phyloP scores from a whole-genome alignment of 2,113 vertebrate species.

The Cyprinodon tularosa region DNA sequence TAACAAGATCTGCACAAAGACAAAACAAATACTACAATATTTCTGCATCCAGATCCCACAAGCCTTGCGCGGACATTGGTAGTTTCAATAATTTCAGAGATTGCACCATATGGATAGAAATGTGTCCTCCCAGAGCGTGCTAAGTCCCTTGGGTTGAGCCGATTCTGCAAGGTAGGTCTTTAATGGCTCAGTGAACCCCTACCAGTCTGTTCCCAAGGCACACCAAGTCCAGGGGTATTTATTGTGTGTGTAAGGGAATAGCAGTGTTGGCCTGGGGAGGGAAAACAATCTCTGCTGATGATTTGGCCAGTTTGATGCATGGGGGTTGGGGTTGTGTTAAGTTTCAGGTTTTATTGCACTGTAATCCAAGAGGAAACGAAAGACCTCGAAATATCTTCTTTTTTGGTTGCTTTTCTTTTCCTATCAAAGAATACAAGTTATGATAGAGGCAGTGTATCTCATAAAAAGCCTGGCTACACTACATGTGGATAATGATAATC shows the following conservation, averaged over 20 bases:
- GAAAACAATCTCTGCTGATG: constrained; percentile 11
- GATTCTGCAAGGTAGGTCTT: constrained; percentile 69
- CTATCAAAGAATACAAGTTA: constrained; percentile 20
- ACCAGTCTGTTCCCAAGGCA: constrained; percentile 61
- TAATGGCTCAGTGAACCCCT: constrained; percentile 60
- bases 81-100: constrained; percentile 43
- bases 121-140: constrained; percentile 50
- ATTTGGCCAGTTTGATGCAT: constrained; percentile 18
- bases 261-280: neutral
- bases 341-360: constrained; percentile 14
- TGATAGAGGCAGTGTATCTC: constrained; percentile 33
- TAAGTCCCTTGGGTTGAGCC: constrained; percentile 55
- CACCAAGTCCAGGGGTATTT: constrained; percentile 57
- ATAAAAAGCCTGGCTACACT: constrained; percentile 48
- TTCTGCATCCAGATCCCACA: constrained; percentile 20
- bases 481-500: constrained; percentile 40
- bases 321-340: neutral
- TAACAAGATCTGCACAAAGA: neutral
- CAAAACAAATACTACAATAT: constrained; percentile 1
- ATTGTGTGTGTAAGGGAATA: constrained; percentile 40
- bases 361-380: neutral
- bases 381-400: constrained; percentile 17
- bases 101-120: constrained; percentile 59
- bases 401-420: constrained; percentile 28
- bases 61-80: constrained; percentile 33